phyloP scores from a whole-genome alignment of 1,140 invertebrate species.

The Drosophila seguyi region DNA sequence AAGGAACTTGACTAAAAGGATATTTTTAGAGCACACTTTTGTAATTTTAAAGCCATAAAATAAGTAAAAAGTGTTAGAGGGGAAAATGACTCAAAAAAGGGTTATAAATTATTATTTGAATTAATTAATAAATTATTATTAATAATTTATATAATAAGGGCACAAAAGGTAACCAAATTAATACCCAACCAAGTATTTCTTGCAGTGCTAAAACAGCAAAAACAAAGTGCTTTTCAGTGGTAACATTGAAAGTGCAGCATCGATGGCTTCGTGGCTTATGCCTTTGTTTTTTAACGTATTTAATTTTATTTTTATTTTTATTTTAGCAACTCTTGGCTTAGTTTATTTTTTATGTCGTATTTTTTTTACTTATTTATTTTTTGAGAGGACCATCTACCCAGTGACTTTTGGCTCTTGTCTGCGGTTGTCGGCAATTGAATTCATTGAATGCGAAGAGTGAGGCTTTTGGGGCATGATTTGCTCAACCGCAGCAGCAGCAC shows the following conservation, averaged over 20 bases:
- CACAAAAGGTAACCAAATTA: too few relatives aligned
- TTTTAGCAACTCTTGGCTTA: background rate
- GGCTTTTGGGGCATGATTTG: constrained; percentile 14
- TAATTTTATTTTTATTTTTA: constrained; percentile 17
- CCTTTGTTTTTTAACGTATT: constrained; percentile 4
- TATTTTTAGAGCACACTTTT: too few relatives aligned
- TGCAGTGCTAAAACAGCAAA: constrained; percentile 18
- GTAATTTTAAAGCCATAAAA: too few relatives aligned
- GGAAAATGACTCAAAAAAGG: too few relatives aligned
- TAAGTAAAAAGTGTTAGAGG: too few relatives aligned
- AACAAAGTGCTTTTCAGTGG: constrained; percentile 15
- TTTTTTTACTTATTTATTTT: background rate
- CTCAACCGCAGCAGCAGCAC: constrained; percentile 49
- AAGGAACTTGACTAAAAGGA: too few relatives aligned
- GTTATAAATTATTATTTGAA: too few relatives aligned
- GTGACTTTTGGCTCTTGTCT: constrained; percentile 57
- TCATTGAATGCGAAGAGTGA: constrained; percentile 63
- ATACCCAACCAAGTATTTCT: background rate
- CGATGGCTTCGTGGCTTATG: constrained; percentile 63
- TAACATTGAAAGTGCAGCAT: constrained; percentile 53
- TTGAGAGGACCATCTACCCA: constrained; percentile 7
- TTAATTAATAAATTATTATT: too few relatives aligned
- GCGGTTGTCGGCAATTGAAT: constrained; percentile 78
- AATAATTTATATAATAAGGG: too few relatives aligned
- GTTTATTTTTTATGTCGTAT: constrained; percentile 6